Conservation (phyloP, 2,888 invertebrate species). For the Cheilosia grossa region DNA sequence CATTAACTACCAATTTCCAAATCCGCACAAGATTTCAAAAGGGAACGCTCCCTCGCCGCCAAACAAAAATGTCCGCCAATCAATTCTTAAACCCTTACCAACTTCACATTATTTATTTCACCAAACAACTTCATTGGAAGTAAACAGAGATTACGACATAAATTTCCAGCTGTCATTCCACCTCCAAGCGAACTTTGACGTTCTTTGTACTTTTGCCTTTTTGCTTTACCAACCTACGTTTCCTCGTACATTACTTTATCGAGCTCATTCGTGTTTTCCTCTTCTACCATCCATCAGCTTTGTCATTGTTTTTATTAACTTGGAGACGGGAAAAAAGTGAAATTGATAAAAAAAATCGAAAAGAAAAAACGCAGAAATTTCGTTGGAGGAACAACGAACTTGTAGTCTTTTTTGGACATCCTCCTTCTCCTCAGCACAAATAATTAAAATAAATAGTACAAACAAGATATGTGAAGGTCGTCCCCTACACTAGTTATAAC, state of each 20-base stretch:
- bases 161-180: conserved; percentile 42
- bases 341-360: conserved; percentile 56
- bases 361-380: conserved; percentile 62
- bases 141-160: conserved; percentile 43
- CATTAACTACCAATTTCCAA: background rate
- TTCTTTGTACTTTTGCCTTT: conserved; percentile 49
- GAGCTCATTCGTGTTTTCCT: conserved; percentile 67
- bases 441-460: conserved; percentile 30
- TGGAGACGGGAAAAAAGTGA: conserved; percentile 41
- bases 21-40: background rate
- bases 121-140: conserved; percentile 28
- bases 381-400: conserved; percentile 48
- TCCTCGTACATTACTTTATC: conserved; percentile 39
- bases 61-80: conserved; percentile 11
- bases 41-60: background rate
- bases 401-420: conserved; percentile 51
- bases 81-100: background rate
- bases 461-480: conserved; percentile 72
- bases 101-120: conserved; percentile 43
- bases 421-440: background rate
- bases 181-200: conserved; percentile 23
- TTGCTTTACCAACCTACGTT: conserved; percentile 39
- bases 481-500: conserved; percentile 36
- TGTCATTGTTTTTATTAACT: conserved; percentile 69
- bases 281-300: conserved; percentile 38